Evolutionary conservation across 2,888 invertebrate genomes (phyloP).

Genomic region (Spilarctia lutea): DNA sequence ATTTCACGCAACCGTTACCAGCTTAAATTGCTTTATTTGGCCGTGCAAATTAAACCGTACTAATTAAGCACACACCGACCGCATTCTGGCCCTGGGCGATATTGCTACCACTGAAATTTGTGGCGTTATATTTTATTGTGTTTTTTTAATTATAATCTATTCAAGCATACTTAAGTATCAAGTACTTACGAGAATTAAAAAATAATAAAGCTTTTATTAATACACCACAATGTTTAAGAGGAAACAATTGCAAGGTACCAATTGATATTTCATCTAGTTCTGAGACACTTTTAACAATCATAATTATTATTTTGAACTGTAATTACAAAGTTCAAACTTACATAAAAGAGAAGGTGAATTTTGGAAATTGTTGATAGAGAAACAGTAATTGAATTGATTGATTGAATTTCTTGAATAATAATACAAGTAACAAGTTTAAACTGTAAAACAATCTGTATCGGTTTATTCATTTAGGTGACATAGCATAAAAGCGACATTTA

Average conservation of each 20-base stretch:
- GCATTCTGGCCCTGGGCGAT: slow-evolving; percentile 27
- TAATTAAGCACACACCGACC: slow-evolving; percentile 45
- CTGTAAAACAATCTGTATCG: too few species aligned
- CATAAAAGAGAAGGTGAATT: too few species aligned
- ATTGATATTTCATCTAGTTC: background rate
- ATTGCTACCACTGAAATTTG: slow-evolving; percentile 20
- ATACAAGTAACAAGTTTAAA: too few species aligned
- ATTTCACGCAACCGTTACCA: slow-evolving; percentile 43
- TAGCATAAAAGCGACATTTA: too few species aligned
- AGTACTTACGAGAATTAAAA: background rate
- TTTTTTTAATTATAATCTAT: slow-evolving; percentile 21
- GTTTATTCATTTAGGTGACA: too few species aligned
- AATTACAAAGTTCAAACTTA: background rate
- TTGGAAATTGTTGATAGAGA: background rate
- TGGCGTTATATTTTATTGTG: slow-evolving; percentile 22
- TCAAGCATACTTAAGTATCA: background rate
- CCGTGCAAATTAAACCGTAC: slow-evolving; percentile 45
- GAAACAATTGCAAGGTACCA: background rate
- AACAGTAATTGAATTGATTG: too few species aligned
- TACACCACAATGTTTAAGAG: background rate
- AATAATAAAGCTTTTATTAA: background rate
- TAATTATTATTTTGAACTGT: background rate
- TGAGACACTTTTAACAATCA: background rate
- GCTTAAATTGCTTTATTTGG: slow-evolving; percentile 52
- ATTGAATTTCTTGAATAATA: too few species aligned